Percentiles rank a stretch among this genome's conserved stretches.
These are phyloP conservation scores for Centruroides vittatus DNA, from an alignment of 1,140 invertebrate species.

Conservation along the genomic window DNA sequence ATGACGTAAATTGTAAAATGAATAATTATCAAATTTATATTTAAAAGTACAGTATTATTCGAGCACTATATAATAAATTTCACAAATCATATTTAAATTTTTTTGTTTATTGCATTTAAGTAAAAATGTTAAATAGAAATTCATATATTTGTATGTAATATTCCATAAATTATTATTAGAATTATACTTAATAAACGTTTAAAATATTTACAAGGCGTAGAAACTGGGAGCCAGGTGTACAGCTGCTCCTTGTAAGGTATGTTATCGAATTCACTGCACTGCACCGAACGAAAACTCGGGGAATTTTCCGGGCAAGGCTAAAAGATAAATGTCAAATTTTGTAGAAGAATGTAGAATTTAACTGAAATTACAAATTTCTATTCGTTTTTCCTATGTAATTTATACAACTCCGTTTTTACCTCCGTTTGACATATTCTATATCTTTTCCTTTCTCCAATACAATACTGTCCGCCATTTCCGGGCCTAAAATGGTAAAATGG, in stretches of 20 bases:
- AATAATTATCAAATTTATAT: too few relatives aligned
- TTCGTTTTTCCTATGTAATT: background rate
- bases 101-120: too few relatives aligned
- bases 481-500: slow-evolving; percentile 45
- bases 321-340: too few relatives aligned
- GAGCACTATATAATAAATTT: too few relatives aligned
- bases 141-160: too few relatives aligned
- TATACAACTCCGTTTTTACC: slow-evolving; percentile 26
- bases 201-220: slow-evolving; percentile 49
- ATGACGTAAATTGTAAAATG: too few relatives aligned
- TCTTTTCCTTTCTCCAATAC: slow-evolving; percentile 42
- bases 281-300: slow-evolving; percentile 55
- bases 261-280: slow-evolving; percentile 60
- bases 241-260: slow-evolving; percentile 51
- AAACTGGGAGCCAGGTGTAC: slow-evolving; percentile 66
- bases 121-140: too few relatives aligned
- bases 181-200: background rate
- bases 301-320: slow-evolving; percentile 51
- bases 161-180: background rate
- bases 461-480: slow-evolving; percentile 55
- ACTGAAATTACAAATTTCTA: background rate
- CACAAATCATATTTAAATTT: too few relatives aligned
- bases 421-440: slow-evolving; percentile 45
- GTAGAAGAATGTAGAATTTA: slow-evolving; percentile 12
- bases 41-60: too few relatives aligned